Base-by-base conservation (phyloP, 2,797 vertebrate species). In the Gymnocypris eckloni region DNA sequence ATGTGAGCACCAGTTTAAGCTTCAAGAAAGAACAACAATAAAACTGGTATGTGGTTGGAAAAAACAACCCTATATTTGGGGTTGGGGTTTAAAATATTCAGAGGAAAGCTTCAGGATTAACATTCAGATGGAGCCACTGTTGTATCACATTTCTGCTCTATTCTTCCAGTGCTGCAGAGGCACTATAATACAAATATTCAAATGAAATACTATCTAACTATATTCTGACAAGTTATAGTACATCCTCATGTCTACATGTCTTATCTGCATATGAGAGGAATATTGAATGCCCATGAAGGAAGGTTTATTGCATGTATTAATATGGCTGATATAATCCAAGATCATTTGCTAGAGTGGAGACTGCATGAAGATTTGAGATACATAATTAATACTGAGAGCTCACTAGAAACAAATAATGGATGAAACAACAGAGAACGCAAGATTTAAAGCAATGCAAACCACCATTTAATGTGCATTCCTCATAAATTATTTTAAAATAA, bases 401-500 rank as follows among this genome's bases (percentile, higher is more conserved):
- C n/a, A 67, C 59, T 83, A 67, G 50, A 39, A 20, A 80, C 41
- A 66, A 83, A 86, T 67, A 48, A 56, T 45, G 59, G 54, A 81
- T 87, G 41, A 84, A 84, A 84, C 82, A 66, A 77, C 76, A 67
- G 6, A 82, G 10, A n/a, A 79, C 25, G 20, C 48, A 43, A 54
- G 15, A 84, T 67, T 15, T 28, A 37, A 52, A 72, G 85, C 79
- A 83, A 81, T 61, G 66, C 70, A 64, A 87, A 86, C 56, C 77
- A 79, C 75, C 66, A 87, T 86, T 86, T 89, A 88, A 87, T 72
- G 73, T 78, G 84, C 45, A 85, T 87, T 87, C 75, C 77, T 22
- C 25, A 54, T 86, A 69, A 88, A 89, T 89, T 78, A 86, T 83
- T 80, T 81, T 77, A 16, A 88, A 82, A 89, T 80, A 71, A 89